Evolutionary conservation across 2,888 invertebrate genomes (phyloP), one percentile per base, ranked within the genome.

Genomic region (Scrobipalpa costella): DNA sequence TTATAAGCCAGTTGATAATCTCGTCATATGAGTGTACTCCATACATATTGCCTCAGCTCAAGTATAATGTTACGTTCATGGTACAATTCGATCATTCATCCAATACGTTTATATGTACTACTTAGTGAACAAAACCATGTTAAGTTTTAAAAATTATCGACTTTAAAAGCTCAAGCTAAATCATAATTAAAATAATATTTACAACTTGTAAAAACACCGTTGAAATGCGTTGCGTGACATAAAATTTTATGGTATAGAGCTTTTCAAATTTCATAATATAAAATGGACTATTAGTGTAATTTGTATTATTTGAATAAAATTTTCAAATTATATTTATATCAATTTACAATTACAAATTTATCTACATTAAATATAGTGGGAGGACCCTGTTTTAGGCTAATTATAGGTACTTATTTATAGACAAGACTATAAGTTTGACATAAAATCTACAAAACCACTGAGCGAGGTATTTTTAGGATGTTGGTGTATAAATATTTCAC

Each of bases 371-470:
- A 73, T 80, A 83, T 81, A 82, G 81, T 87, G 84, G 84, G 87
- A 88, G 81, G 86, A 89, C 87, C 85, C 86, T 87, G 86, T 86
- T 83, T 82, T 75, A 80, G 78, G 81, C 79, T 80, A 71, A 80
- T 13, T 44, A 44, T 7, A n/a, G n/a, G n/a, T 15, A 68, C 75
- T 79, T 79, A 83, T 78, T 77, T 80, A 68, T 62, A 61, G 61
- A 59, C 60, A 67, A 73, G 72, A 73, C 71, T 64, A 19, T 65
- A 65, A 72, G 73, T 61, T 73, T 74, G 73, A 68, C 49, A 66
- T 65, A 63, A 59, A 66, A 65, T 70, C 64, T 69, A 74, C 36
- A 68, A 71, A 75, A 82, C 79, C 78, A 79, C 80, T 77, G 78
- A 84, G 85, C 84, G 85, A 86, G 86, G 86, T 80, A 82, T 67